Percentiles rank a stretch among this genome's conserved stretches.
Conservation (phyloP, 1,140 invertebrate genomes). For the Araneus ventricosus region DNA sequence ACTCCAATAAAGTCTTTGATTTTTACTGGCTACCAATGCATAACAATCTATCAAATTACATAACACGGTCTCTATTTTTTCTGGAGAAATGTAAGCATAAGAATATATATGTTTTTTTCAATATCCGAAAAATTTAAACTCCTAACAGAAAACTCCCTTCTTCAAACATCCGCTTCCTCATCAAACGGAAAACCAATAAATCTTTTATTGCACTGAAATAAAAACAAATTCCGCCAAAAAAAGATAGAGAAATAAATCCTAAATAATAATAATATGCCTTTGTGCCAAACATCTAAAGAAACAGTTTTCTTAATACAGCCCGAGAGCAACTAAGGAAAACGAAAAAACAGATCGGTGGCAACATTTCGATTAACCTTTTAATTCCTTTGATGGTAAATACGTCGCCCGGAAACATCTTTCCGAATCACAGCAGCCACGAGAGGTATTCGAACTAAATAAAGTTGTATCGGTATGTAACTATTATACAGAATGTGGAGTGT, state of each 20-base stretch:
- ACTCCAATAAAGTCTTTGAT: too few relatives aligned
- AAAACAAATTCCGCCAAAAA: background rate
- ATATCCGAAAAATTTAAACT: too few relatives aligned
- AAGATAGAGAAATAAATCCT: too few relatives aligned
- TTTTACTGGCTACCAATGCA: too few relatives aligned
- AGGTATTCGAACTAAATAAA: constrained; percentile 50
- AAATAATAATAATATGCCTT: too few relatives aligned
- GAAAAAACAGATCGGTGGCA: background rate
- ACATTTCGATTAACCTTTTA: constrained; percentile 48
- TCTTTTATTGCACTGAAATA: background rate
- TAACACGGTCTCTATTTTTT: too few relatives aligned
- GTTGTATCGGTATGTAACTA: constrained; percentile 27
- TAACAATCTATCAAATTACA: too few relatives aligned
- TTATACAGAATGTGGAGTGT: background rate
- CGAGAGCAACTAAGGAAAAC: background rate
- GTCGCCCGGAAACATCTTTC: constrained; percentile 47
- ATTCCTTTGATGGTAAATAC: constrained; percentile 44
- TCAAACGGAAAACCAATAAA: background rate
- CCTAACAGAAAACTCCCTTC: too few relatives aligned
- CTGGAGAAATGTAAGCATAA: too few relatives aligned
- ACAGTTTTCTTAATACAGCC: background rate
- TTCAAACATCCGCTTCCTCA: too few relatives aligned
- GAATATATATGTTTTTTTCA: too few relatives aligned
- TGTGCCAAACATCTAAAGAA: background rate
- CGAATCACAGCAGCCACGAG: background rate